Evolutionary conservation across 2,888 invertebrate genomes (phyloP), one percentile per base, ranked within the genome.

Genomic region (Heteropelma amictum): DNA sequence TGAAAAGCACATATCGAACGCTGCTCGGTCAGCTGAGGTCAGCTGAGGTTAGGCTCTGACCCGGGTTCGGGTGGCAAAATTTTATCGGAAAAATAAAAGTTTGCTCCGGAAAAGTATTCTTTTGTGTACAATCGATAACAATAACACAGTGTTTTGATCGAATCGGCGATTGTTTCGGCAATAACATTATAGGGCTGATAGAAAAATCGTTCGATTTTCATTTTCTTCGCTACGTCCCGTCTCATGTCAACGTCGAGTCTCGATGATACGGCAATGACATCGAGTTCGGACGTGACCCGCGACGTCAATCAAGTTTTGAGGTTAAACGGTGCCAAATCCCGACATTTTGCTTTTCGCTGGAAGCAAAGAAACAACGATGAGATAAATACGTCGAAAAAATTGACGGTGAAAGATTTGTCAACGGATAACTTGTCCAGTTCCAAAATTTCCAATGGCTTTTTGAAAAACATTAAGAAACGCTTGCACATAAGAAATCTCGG

Each of bases 401-500:
- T 23, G 7, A 70, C 70, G 17, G 45, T 12, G 4, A 42, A 54
- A 21, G 68, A 61, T 12, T 58, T 49, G 6, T 38, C 42, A 3
- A n/a, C 65, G 21, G 73, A 67, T n/a, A 56, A 58, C 54, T 17
- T 21, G 10, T 56, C 76, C 8, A 63, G 63, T 14, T 33, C 64
- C 1, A 78, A 77, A 7, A 79, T 64, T 23, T 53, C 78, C 0
- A 76, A 54, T 35, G 79, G 81, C 12, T 84, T 86, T 40, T 82
- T 86, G 5, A 80, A 76, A 42, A 83, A 79, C 30, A 79, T 86
- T 12, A 85, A 81, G 10, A 83, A 80, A 65, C 81, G 80, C 35
- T 77, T 84, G 64, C 78, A 79, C 4, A 68, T 81, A 0, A 84
- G 77, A 63, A 83, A 82, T 28, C 54, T 84, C 3, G 63, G 75